Evolutionary conservation across 2,113 vertebrate genomes (phyloP).

Genomic region (Natator depressus): DNA sequence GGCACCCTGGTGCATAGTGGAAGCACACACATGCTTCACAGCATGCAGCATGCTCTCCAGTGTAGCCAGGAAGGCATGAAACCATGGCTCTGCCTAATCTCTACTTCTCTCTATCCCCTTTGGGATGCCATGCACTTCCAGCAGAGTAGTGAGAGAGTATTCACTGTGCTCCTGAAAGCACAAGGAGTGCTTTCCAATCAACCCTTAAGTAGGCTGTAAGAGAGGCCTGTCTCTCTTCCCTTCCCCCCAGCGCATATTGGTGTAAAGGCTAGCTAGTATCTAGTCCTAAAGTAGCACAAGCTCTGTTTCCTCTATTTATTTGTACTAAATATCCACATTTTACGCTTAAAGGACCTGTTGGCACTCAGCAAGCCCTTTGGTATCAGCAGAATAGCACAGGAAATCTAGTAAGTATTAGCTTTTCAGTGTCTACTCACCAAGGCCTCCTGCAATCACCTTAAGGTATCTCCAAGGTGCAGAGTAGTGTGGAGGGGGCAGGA

Average conservation of each 20-base stretch:
- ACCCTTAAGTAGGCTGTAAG: background rate
- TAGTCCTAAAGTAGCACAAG: slow-evolving; percentile 18
- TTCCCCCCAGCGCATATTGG: background rate
- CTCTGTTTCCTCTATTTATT: slow-evolving; percentile 39
- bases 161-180: background rate
- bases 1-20: background rate
- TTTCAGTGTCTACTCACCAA: background rate
- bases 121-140: background rate
- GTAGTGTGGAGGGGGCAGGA: too few species aligned
- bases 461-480: slow-evolving; percentile 5
- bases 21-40: background rate
- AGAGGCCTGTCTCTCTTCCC: background rate
- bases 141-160: background rate
- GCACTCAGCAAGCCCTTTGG: slow-evolving; percentile 19
- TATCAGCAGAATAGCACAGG: slow-evolving; percentile 19
- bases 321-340: slow-evolving; percentile 28
- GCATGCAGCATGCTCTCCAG: background rate
- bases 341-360: slow-evolving; percentile 16
- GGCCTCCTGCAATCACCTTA: background rate
- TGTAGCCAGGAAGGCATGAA: background rate
- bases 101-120: background rate
- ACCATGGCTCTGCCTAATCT: background rate
- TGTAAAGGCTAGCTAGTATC: slow-evolving; percentile 24
- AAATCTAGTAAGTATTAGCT: slow-evolving; percentile 30
- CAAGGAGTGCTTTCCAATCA: background rate